A percentile compares a stretch with the other conserved stretches of the same genome.
Conservation (phyloP, 2,888 invertebrate species). For the Ceriagrion tenellum region DNA sequence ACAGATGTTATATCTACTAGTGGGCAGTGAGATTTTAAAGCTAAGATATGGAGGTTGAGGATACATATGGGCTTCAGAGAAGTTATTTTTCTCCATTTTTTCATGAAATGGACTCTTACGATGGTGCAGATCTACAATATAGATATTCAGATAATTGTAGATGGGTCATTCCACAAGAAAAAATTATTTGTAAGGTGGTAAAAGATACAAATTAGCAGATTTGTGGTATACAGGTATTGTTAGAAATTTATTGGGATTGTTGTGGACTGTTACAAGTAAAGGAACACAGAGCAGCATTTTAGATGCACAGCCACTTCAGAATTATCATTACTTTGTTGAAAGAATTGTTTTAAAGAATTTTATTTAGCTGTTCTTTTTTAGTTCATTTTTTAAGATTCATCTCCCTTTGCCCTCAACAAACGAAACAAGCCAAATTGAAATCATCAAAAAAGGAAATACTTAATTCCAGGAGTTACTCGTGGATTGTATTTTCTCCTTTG, state of each 20-base stretch:
- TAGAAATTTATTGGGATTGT: constrained; percentile 33
- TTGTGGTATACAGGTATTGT: constrained; percentile 38
- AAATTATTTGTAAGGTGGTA: constrained; percentile 7
- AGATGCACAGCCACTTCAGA: constrained; percentile 28
- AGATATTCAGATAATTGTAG: constrained; percentile 2
- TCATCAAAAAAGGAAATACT: neutral
- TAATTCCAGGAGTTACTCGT: neutral
- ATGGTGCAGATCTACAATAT: constrained; percentile 30
- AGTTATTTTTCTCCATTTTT: constrained; percentile 62
- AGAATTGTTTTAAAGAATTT: neutral
- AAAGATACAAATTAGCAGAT: constrained; percentile 39
- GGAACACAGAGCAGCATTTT: constrained; percentile 34
- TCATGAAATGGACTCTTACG: constrained; percentile 51
- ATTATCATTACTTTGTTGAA: neutral
- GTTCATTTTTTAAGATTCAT: neutral
- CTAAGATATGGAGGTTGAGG: constrained; percentile 53
- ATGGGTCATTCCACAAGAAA: constrained; percentile 25
- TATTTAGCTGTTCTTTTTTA: neutral
- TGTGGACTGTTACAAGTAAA: neutral
- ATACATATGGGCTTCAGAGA: constrained; percentile 42
- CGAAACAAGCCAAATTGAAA: neutral
- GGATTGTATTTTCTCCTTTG: neutral
- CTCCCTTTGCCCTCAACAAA: neutral
- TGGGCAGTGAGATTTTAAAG: constrained; percentile 34
- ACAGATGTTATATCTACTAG: constrained; percentile 31